These are phyloP conservation scores for Leucosticte australis DNA, from an alignment of 2,113 vertebrate species.

Conservation along the genomic window DNA sequence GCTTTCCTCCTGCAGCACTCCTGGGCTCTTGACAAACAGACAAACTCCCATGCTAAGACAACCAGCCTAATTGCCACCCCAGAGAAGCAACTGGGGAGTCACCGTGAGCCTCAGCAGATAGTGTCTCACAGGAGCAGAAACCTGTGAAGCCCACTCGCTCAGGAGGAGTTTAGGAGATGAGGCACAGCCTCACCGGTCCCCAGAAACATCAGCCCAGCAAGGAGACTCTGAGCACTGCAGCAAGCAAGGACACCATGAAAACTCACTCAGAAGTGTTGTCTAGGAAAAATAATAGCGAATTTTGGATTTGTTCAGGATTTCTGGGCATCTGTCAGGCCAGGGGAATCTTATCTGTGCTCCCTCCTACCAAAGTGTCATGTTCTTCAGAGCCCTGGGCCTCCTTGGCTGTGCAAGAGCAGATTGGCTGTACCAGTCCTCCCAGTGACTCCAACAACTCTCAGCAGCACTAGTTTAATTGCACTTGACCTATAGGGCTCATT, in stretches of 20 bases:
- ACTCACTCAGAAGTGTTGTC: background rate
- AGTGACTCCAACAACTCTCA: background rate
- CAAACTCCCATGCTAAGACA: background rate
- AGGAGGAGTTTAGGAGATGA: background rate
- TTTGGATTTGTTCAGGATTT: background rate
- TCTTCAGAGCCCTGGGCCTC: background rate
- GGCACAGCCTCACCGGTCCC: background rate
- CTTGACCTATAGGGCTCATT: background rate
- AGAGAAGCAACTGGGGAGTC: background rate
- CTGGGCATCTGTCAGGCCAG: background rate
- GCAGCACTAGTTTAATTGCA: background rate
- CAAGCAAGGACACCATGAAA: rapidly evolving
- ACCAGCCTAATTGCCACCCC: background rate
- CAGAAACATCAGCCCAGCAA: background rate
- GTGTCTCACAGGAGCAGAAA: background rate
- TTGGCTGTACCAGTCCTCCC: background rate
- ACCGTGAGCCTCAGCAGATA: background rate
- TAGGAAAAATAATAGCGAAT: background rate
- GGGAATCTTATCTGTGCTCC: background rate
- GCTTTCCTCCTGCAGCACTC: background rate
- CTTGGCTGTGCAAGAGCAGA: background rate
- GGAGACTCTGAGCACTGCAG: background rate
- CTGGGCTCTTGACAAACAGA: background rate
- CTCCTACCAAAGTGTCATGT: background rate
- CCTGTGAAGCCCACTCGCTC: rapidly evolving